Evolutionary conservation across 2,113 vertebrate genomes (phyloP), one percentile per base, ranked within the genome.

Genomic region (Salminus brasiliensis): DNA sequence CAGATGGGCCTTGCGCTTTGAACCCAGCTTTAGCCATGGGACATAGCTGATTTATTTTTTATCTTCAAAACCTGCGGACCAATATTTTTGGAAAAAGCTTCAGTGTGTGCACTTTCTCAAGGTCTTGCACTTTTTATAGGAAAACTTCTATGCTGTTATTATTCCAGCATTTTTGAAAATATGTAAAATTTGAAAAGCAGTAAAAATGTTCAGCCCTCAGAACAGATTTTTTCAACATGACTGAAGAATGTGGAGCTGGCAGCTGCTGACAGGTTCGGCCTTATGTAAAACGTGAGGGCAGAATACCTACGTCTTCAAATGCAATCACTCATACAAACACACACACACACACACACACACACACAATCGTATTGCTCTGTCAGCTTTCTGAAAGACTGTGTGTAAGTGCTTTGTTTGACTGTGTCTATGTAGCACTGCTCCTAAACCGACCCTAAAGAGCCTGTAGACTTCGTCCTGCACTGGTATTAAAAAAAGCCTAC

Each of bases 1-100:
- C 76, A 79, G 68, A 78, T 60, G 53, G 66, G 21, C 41, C 29
- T 71, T 45, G 36, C 52, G 36, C 75, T 43, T 41, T 25, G n/a
- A 70, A n/a, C 25, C n/a, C 41, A 34, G 29, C 18, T 16, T 79
- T 68, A 12, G 53, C 13, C 21, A 23, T 66, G n/a, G 45, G 52
- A 29, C 21, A 41, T 10, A 69, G 21, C 25, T 71, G 15, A 49
- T 60, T 78, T 59, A 59, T 15, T 43, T 78, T 63, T 39, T 60
- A 39, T 63, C 60, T 5, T 63, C 43, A 29, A 15, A 39, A 66
- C 52, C n/a, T 55, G 49, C n/a, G 32, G 62, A 39, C 62, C 12
- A 23, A 5, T 9, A 34, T 29, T 62, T 60, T 62, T 9, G 10
- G 10, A 66, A 66, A 25, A 55, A 66, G 2, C 18, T 39, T 4